Evolutionary conservation across 2,113 vertebrate genomes (phyloP).

Genomic region (Phalacrocorax aristotelis): DNA sequence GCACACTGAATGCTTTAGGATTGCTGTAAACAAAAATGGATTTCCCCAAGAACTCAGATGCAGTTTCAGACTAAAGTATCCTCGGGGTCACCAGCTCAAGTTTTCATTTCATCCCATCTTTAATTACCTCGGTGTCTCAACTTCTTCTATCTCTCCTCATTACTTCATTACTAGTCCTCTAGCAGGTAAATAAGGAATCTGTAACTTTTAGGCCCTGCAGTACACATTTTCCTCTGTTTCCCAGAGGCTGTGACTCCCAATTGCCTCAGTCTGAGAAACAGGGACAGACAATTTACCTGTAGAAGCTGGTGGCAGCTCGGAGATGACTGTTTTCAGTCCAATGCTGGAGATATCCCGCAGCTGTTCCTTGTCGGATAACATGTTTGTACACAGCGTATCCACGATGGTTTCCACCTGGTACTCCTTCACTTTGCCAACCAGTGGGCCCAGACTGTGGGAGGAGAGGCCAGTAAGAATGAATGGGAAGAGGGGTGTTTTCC

Average conservation of each 20-base stretch:
- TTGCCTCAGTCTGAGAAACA: neutral
- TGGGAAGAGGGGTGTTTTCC: neutral
- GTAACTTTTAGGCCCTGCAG: neutral
- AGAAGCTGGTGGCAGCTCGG: slow-evolving; percentile 84
- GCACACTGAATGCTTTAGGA: neutral
- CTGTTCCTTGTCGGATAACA: slow-evolving; percentile 93
- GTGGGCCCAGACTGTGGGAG: slow-evolving; percentile 83
- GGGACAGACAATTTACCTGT: slow-evolving; percentile 74
- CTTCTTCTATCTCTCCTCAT: neutral
- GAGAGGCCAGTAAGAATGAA: neutral
- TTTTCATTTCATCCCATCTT: neutral
- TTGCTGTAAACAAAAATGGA: neutral
- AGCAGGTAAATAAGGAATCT: neutral
- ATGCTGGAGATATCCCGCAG: slow-evolving; percentile 95
- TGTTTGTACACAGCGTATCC: slow-evolving; percentile 90
- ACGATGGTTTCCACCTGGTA: slow-evolving; percentile 95
- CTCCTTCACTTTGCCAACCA: slow-evolving; percentile 95
- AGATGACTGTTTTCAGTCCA: slow-evolving; percentile 91
- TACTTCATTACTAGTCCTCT: neutral
- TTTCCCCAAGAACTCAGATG: neutral
- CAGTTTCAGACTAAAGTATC: neutral
- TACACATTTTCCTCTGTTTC: accelerated
- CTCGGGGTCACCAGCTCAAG: neutral
- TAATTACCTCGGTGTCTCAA: neutral
- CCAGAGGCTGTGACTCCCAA: neutral